These are phyloP conservation scores for Pollicipes pollicipes DNA, from an alignment of 1,140 invertebrate species.

Conservation along the genomic window DNA sequence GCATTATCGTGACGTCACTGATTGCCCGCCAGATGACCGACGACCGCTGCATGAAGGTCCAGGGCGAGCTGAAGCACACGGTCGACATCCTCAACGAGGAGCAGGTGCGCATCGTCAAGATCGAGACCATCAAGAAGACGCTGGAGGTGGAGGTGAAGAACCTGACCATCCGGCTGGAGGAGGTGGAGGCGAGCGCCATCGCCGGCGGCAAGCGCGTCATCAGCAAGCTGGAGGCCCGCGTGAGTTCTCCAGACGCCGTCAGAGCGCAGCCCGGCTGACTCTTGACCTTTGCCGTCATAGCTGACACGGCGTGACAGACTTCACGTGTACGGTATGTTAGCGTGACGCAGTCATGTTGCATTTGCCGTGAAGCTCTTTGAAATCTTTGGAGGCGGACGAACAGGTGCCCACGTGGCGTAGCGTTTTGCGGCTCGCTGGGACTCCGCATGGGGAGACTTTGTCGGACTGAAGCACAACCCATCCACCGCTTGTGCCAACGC, in stretches of 20 bases:
- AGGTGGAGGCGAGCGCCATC: slow-evolving; percentile 88
- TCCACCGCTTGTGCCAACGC: no score
- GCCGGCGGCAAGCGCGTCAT: slow-evolving; percentile 90
- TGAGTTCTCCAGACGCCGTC: slow-evolving; percentile 30
- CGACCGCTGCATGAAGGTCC: slow-evolving; percentile 79
- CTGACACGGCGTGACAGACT: no score
- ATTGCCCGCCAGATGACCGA: slow-evolving; percentile 54
- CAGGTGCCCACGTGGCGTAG: no score
- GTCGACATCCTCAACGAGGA: slow-evolving; percentile 85
- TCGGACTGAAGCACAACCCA: no score
- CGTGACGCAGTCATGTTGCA: no score
- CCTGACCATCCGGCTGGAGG: slow-evolving; percentile 80
- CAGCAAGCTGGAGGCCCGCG: slow-evolving; percentile 86
- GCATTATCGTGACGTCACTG: no score
- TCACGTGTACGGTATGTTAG: no score
- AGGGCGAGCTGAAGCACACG: slow-evolving; percentile 76
- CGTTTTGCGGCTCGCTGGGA: no score
- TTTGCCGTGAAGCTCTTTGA: no score
- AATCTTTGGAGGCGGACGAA: no score
- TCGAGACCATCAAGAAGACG: slow-evolving; percentile 91
- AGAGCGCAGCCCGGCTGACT: neutral
- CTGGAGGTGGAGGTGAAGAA: slow-evolving; percentile 94
- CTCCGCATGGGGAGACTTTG: no score
- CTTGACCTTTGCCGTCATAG: neutral
- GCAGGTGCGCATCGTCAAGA: slow-evolving; percentile 88